phyloP scores from a whole-genome alignment of 2,113 vertebrate genomes.

The Corapipo altera region DNA sequence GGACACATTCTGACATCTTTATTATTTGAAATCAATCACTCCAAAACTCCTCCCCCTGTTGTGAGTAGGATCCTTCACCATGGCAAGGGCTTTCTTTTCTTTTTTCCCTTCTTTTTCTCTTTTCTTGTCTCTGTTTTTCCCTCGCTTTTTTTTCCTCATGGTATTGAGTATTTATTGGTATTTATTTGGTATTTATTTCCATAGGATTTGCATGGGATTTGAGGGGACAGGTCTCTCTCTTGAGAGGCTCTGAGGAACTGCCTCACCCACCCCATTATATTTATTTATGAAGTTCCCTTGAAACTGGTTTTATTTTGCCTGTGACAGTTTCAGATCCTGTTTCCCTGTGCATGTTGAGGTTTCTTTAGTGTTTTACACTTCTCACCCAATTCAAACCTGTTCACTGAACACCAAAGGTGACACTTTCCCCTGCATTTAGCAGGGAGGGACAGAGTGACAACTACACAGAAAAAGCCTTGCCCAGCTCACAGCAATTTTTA shows the following conservation, averaged over 20 bases:
- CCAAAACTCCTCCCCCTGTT: background rate
- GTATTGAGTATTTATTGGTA: background rate
- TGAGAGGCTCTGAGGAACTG: background rate
- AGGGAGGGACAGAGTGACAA: background rate
- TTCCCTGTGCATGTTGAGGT: background rate
- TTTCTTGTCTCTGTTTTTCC: background rate
- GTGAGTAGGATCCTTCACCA: background rate
- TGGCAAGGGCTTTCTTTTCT: background rate
- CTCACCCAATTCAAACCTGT: background rate
- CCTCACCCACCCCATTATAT: background rate
- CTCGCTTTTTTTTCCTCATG: rapidly evolving
- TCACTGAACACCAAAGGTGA: background rate
- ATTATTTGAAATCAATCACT: background rate
- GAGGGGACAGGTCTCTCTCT: background rate
- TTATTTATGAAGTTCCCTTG: background rate
- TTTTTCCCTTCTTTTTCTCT: background rate
- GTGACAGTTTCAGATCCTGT: background rate
- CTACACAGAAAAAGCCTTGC: background rate
- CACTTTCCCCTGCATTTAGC: background rate
- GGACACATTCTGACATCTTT: background rate
- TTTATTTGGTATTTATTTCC: background rate
- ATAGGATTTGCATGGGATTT: background rate
- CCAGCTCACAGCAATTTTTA: background rate
- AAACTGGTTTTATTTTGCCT: background rate
- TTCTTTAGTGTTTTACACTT: background rate